Evolutionary conservation across 2,113 vertebrate genomes (phyloP).

Genomic region (Semnornis frantzii): DNA sequence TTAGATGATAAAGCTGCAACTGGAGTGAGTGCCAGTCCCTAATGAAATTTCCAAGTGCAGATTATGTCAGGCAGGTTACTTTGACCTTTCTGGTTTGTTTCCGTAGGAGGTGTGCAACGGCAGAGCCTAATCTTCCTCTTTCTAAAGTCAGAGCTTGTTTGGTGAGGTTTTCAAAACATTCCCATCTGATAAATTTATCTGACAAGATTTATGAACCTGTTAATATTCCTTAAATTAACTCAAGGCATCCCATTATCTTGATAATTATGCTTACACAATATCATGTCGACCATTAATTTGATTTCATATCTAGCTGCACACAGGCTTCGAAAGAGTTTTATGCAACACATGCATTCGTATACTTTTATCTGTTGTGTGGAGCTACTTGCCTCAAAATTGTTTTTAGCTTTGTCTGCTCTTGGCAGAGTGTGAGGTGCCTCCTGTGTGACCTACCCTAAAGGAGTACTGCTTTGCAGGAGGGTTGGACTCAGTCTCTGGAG

Average conservation of each 20-base stretch:
- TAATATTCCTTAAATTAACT: slow-evolving; percentile 61
- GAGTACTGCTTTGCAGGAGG: too few relatives aligned
- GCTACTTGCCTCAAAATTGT: not conserved
- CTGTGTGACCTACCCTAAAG: not conserved
- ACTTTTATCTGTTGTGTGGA: slow-evolving; percentile 6
- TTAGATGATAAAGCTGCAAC: not conserved
- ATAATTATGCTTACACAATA: slow-evolving; percentile 56
- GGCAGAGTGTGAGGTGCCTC: not conserved
- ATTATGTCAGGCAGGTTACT: slow-evolving; percentile 31
- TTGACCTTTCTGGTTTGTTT: slow-evolving; percentile 63
- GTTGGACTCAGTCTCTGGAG: too few relatives aligned
- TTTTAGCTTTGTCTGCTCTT: not conserved
- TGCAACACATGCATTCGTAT: slow-evolving; percentile 3
- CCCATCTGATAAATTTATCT: slow-evolving; percentile 60
- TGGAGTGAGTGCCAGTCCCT: not conserved
- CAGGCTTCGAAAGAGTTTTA: slow-evolving; percentile 24
- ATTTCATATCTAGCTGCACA: slow-evolving; percentile 25
- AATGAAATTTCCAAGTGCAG: slow-evolving; percentile 54
- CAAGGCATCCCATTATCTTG: slow-evolving; percentile 46
- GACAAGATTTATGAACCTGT: slow-evolving; percentile 53
- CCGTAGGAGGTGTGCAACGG: slow-evolving; percentile 16
- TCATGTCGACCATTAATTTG: slow-evolving; percentile 42
- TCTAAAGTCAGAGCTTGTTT: slow-evolving; percentile 59
- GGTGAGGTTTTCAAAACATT: slow-evolving; percentile 61
- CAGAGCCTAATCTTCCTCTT: slow-evolving; percentile 35